Conservation (phyloP, 2,113 vertebrate species). For the Tauraco erythrolophus region DNA sequence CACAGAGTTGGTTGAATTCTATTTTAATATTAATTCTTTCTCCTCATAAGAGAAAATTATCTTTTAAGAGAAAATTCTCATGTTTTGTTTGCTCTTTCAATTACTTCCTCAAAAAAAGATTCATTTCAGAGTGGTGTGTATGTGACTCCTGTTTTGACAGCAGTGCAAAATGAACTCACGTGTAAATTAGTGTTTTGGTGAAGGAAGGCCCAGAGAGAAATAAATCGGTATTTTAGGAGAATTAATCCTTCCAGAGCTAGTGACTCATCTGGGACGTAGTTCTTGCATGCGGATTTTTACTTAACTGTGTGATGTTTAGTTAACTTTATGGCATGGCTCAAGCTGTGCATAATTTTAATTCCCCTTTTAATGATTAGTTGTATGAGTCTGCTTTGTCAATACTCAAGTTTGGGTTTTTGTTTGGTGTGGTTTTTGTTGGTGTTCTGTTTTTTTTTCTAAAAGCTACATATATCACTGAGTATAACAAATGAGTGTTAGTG, state of each 20-base stretch:
- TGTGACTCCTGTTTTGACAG: background rate
- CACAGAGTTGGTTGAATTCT: background rate
- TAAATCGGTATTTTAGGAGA: background rate
- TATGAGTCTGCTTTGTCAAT: background rate
- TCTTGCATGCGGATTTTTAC: background rate
- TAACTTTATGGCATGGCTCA: background rate
- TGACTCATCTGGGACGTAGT: background rate
- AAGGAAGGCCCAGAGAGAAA: background rate
- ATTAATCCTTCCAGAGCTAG: background rate
- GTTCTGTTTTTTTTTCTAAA: background rate
- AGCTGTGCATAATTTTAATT: background rate
- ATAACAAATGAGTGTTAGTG: background rate
- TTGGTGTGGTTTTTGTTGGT: background rate
- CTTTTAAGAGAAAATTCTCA: background rate
- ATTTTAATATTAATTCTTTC: background rate
- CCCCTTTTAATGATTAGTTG: background rate
- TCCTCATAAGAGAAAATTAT: background rate
- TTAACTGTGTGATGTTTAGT: background rate
- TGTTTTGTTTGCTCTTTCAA: background rate
- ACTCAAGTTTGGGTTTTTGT: background rate
- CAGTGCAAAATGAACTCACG: background rate
- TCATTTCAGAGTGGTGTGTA: rapidly evolving
- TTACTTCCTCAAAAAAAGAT: background rate
- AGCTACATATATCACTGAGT: background rate
- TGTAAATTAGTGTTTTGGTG: background rate